Percentiles rank a stretch among this genome's conserved stretches.
These are phyloP conservation scores for Poeciliopsis turneri DNA, from an alignment of 2,797 vertebrate species.

Conservation along the genomic window DNA sequence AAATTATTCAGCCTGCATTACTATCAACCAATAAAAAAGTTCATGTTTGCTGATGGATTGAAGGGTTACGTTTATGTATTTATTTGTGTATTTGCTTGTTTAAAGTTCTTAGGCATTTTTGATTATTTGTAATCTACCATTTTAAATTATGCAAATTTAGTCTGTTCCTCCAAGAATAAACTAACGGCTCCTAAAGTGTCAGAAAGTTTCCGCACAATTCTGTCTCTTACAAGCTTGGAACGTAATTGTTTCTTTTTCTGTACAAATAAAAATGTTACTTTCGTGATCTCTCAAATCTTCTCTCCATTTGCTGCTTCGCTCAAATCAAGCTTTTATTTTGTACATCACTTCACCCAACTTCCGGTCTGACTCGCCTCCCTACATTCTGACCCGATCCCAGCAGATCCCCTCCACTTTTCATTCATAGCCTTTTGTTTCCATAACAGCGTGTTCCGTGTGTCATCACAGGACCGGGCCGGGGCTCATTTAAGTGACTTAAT, in stretches of 20 bases:
- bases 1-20: neutral
- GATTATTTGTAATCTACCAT: neutral
- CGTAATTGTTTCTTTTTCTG: neutral
- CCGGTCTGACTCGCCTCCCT: neutral
- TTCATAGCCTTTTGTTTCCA: slow-evolving; percentile 43
- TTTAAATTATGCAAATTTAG: neutral
- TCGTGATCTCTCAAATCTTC: neutral
- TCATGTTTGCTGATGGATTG: neutral
- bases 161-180: neutral
- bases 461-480: slow-evolving; percentile 13
- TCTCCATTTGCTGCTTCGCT: neutral
- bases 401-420: slow-evolving; percentile 1
- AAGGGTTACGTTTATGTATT: neutral
- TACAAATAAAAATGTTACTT: neutral
- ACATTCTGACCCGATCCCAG: slow-evolving; percentile 11
- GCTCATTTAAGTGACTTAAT: slow-evolving; percentile 1
- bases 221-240: too few relatives aligned
- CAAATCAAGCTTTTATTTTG: slow-evolving; percentile 42
- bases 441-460: slow-evolving; percentile 28
- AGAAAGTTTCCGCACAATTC: neutral
- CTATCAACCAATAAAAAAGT: neutral
- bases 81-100: neutral
- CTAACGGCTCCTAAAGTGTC: neutral
- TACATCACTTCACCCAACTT: neutral
- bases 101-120: neutral